Evolutionary conservation across 2,797 vertebrate species (phyloP).

Genomic region (Melanotaenia boesemani): DNA sequence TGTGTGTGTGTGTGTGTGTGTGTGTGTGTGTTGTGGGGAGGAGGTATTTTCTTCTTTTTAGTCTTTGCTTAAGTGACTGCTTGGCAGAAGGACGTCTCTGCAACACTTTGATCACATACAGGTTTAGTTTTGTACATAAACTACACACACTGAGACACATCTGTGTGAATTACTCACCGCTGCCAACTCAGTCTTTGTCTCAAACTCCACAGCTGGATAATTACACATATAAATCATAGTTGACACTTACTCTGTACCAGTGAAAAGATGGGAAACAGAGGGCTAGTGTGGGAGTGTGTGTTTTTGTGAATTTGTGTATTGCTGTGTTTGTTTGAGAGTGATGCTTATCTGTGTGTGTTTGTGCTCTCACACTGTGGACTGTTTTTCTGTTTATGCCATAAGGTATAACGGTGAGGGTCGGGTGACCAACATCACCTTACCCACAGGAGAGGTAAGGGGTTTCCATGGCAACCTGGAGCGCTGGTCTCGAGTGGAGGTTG

Average conservation of each 20-base stretch:
- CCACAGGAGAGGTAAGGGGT: constrained; percentile 93
- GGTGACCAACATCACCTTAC: constrained; percentile 93
- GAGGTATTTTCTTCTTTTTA: constrained; percentile 5
- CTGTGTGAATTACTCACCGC: constrained; percentile 72
- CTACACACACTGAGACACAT: constrained; percentile 55
- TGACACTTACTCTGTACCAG: constrained; percentile 65
- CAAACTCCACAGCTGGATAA: constrained; percentile 77
- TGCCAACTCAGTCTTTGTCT: constrained; percentile 57
- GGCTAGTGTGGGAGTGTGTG: constrained; percentile 22
- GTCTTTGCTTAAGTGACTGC: constrained; percentile 38
- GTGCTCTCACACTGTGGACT: neutral
- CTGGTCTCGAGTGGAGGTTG: constrained; percentile 90
- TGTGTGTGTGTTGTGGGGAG: neutral
- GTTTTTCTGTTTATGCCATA: constrained; percentile 30
- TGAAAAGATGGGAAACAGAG: constrained; percentile 31
- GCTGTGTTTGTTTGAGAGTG: neutral
- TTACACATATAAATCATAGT: constrained; percentile 81
- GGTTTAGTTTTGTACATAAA: constrained; percentile 39
- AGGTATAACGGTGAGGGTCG: constrained; percentile 94
- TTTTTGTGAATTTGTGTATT: neutral
- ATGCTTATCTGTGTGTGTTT: neutral
- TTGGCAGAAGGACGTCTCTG: constrained; percentile 41
- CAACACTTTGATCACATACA: constrained; percentile 50
- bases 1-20: too few relatives aligned
- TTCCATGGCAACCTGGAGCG: constrained; percentile 94